Evolutionary conservation across 2,888 invertebrate genomes (phyloP), one percentile per base, ranked within the genome.

Genomic region (Synergus itoensis): DNA sequence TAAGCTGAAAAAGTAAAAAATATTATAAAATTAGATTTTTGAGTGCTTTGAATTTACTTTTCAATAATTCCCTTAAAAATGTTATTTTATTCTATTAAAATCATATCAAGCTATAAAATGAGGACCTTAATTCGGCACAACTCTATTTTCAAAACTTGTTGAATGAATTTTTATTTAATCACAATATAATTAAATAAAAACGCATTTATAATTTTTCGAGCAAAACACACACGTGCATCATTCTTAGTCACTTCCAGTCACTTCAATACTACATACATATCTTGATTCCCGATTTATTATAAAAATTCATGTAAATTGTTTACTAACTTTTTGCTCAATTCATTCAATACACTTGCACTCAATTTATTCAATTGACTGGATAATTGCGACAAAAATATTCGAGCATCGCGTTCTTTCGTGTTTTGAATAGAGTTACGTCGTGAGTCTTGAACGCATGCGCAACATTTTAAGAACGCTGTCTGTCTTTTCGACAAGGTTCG

Each of bases 381-480:
- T 73, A 73, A 73, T 73, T n/a, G 11, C 1, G 11, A 73, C 12
- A 65, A 45, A 7, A 65, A 77, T 28, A 45, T 64, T 64, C 14
- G 9, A 45, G 40, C 63, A 28, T 36, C 14, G 43, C 63, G 21
- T 77, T 77, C 43, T 63, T 43, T 57, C 40, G 82, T 80, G 84
- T 87, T 90, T 90, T 87, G 86, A 90, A 90, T 86, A 82, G 87
- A 84, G 85, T 79, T 83, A 86, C 82, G 81, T 79, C 81, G 82
- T 80, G 81, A 62, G 12, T 53, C 40, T 11, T 28, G 53, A 1
- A 85, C 90, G 90, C 91, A 88, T 89, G 90, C 90, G 90, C 84
- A 79, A 43, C 80, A 75, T 86, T 81, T 79, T 88, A 89, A 91
- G 90, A 89, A 89, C 88, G 87, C 85, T 82, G 88, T 88, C 88